phyloP scores from a whole-genome alignment of 1,140 invertebrate genomes.

The Anoplolepis gracilipes region DNA sequence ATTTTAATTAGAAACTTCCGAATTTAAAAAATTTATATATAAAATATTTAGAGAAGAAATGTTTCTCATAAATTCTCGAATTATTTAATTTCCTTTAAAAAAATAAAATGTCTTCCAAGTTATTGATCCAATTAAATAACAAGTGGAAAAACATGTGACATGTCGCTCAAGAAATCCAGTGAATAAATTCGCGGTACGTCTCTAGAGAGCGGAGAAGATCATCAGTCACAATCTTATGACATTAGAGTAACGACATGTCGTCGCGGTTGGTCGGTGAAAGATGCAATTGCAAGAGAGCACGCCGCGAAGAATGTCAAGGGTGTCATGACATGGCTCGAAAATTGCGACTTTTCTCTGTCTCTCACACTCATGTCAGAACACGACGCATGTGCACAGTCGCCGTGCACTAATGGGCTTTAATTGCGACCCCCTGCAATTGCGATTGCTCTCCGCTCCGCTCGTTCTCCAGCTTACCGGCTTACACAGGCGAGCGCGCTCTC shows the following conservation, averaged over 20 bases:
- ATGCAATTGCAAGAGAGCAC: constrained; percentile 68
- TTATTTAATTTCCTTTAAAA: constrained; percentile 25
- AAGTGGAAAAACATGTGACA: not conserved
- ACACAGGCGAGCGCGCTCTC: constrained; percentile 47
- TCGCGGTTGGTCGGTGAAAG: constrained; percentile 43
- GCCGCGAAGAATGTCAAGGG: constrained; percentile 83
- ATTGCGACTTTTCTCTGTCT: constrained; percentile 63
- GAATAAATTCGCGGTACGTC: not conserved
- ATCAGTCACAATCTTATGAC: constrained; percentile 13
- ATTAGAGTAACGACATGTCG: constrained; percentile 12
- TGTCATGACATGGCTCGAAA: constrained; percentile 75
- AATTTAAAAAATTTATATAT: not conserved
- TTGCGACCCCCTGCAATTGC: constrained; percentile 77
- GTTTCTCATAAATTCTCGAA: not conserved
- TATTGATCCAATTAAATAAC: not conserved
- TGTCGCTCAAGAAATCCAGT: not conserved
- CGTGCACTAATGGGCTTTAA: constrained; percentile 83
- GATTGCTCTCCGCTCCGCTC: constrained; percentile 58
- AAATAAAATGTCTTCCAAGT: not conserved
- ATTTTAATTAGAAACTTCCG: constrained; percentile 42
- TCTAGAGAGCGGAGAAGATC: not conserved
- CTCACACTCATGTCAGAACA: constrained; percentile 66
- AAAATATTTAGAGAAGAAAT: constrained; percentile 2
- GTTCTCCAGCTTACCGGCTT: constrained; percentile 26
- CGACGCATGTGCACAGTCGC: constrained; percentile 68